Conservation (phyloP, 2,888 invertebrate genomes). For the Brachypalpus laphriformis region DNA sequence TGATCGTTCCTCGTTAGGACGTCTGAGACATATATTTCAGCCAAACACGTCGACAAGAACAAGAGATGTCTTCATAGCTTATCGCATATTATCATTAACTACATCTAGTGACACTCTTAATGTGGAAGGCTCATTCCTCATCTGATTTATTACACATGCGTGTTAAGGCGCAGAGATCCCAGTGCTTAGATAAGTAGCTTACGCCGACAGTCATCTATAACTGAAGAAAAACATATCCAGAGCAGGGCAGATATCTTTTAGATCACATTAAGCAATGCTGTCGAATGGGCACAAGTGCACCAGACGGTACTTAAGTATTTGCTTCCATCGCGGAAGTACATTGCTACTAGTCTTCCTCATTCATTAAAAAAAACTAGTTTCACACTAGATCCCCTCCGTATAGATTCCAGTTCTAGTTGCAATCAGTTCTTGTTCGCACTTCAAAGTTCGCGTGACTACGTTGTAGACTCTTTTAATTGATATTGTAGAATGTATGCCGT, state of each 20-base stretch:
- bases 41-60: too few relatives aligned
- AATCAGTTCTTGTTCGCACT: conserved; percentile 8
- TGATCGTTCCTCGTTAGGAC: too few relatives aligned
- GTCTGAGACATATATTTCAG: too few relatives aligned
- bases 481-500: neutral
- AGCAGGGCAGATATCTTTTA: neutral
- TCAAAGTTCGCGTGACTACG: conserved; percentile 16
- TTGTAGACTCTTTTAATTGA: neutral
- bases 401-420: neutral
- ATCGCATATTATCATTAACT: too few relatives aligned
- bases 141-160: too few relatives aligned
- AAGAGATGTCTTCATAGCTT: too few relatives aligned
- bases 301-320: neutral
- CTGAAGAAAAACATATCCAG: too few relatives aligned
- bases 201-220: too few relatives aligned
- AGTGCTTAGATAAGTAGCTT: too few relatives aligned
- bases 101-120: too few relatives aligned
- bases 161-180: too few relatives aligned
- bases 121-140: too few relatives aligned
- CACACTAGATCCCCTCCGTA: neutral
- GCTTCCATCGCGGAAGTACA: conserved; percentile 1
- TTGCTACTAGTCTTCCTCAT: neutral
- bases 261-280: neutral
- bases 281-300: neutral
- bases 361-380: conserved; percentile 7